Conservation (phyloP, 2,797 vertebrate genomes). For the Crypturellus tataupa region DNA sequence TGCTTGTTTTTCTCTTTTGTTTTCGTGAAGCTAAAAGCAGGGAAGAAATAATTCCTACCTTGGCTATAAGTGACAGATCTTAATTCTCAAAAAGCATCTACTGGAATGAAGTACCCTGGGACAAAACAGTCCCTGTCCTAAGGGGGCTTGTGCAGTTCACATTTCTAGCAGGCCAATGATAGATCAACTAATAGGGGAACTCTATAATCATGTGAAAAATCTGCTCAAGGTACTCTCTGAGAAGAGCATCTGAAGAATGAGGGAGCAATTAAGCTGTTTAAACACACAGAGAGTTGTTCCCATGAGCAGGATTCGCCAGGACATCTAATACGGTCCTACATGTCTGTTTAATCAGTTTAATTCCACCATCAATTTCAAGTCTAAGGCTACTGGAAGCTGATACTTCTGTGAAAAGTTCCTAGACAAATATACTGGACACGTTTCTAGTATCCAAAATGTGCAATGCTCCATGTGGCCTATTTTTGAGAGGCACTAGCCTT, state of each 20-base stretch:
- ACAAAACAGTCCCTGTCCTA: neutral
- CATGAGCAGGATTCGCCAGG: neutral
- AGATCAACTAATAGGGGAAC: neutral
- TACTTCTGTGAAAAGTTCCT: neutral
- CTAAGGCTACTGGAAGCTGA: neutral
- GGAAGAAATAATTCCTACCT: neutral
- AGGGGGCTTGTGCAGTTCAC: neutral
- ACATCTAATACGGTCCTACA: neutral
- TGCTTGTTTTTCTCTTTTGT: neutral
- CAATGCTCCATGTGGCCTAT: fast-evolving
- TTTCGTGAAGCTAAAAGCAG: neutral
- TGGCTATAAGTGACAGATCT: neutral
- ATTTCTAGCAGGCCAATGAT: neutral
- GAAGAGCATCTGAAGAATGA: neutral
- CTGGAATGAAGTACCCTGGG: neutral
- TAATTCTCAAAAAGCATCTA: neutral
- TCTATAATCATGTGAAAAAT: neutral
- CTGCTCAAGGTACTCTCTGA: neutral
- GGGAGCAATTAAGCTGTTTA: neutral
- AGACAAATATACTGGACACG: neutral
- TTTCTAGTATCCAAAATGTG: neutral
- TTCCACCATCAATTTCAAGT: neutral
- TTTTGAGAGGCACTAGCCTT: neutral
- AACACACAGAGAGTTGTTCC: neutral
- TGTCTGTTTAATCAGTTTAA: neutral